Evolutionary conservation across 2,797 vertebrate genomes (phyloP), one percentile per base, ranked within the genome.

Genomic region (Pteronotus mesoamericanus): DNA sequence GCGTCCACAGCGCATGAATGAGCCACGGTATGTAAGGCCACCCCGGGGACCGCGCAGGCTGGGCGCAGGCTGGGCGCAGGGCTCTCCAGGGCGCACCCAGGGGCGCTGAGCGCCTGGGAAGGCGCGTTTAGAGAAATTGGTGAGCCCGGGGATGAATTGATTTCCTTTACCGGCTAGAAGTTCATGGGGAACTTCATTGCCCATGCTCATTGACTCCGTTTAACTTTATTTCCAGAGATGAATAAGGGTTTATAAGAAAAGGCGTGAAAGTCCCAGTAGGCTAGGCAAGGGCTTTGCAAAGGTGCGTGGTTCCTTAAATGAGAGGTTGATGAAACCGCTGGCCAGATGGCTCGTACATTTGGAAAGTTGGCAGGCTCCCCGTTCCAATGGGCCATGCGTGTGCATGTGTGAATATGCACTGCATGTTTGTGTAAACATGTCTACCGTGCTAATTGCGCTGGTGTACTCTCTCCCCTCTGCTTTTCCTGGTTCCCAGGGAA

Each of bases 131-230:
- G 32, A 11, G 75, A 29, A 7, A 5, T 16, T 0, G 22, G 24
- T 64, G 7, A 15, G 91, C 0, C 32, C 0, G 0, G 75, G 19
- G 42, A 46, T 48, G n/a, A 3, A 34, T 79, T 5, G 55, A 44
- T 96, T 96, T 95, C 78, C 61, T 53, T 53, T 59, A 1, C 69
- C 0, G 26, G 4, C 53, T 39, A 89, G 97, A 97, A 98, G 98
- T 98, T 98, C 55, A 32, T 0, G 51, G 74, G 94, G 87, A 98
- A 98, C 96, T 98, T 98, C 95, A 1, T 48, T 91, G 84, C 91
- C 75, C 18, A 3, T 44, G 72, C 69, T 91, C 88, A 61, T 32
- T 83, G 82, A 84, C 89, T 94, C 83, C n/a, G 51, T 80, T 95
- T 91, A 98, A 98, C 96, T 98, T 98, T 92, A 85, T 96, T 96